Evolutionary conservation across 2,888 invertebrate genomes (phyloP).

Genomic region (Sclerodermus sp.): DNA sequence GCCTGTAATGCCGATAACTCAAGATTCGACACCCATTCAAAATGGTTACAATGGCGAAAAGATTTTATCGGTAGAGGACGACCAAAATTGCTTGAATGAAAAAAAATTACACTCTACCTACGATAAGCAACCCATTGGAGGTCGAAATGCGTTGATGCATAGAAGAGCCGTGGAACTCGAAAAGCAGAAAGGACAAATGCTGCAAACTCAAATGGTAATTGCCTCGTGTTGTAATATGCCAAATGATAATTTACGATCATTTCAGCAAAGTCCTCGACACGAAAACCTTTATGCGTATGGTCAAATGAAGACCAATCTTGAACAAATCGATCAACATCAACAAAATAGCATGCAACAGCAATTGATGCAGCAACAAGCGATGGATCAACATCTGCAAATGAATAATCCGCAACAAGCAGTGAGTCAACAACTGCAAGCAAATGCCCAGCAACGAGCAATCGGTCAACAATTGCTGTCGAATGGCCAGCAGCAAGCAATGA

Average conservation of each 20-base stretch:
- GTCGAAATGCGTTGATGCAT: constrained; percentile 17
- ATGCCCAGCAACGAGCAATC: too few species aligned
- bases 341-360: constrained; percentile 16
- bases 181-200: constrained; percentile 9
- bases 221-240: too few species aligned
- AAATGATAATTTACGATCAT: too few species aligned
- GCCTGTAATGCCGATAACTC: background rate
- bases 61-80: too few species aligned
- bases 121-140: constrained; percentile 29
- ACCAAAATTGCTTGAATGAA: too few species aligned
- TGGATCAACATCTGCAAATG: constrained; percentile 15
- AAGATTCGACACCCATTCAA: background rate
- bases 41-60: too few species aligned
- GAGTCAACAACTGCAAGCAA: constrained; percentile 2
- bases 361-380: constrained; percentile 22
- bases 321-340: constrained; percentile 20
- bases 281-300: too few species aligned
- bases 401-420: background rate
- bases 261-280: too few species aligned
- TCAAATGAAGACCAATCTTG: constrained; percentile 8
- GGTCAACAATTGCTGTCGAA: background rate
- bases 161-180: constrained; percentile 1
- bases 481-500: constrained; percentile 2
- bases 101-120: too few species aligned
- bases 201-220: constrained; percentile 1